Evolutionary conservation across 2,888 invertebrate species (phyloP), one percentile per base, ranked within the genome.

Genomic region (Sarcophaga caerulescens): DNA sequence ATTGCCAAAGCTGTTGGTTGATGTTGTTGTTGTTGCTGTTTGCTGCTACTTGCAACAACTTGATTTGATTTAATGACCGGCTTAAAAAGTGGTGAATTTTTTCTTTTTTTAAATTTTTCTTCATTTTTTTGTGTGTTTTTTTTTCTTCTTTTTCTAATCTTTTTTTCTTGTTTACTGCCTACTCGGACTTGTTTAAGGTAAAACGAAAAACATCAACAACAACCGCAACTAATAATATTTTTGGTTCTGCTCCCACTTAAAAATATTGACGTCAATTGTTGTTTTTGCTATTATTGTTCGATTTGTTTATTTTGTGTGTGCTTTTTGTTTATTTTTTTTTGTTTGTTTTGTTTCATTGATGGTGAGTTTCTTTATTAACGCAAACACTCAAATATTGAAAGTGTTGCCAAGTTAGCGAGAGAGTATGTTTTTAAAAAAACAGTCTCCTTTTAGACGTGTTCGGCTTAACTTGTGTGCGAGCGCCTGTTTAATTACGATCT

Each of bases 371-470:
- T 74, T 66, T 63, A 71, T 63, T n/a, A 19, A 23, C 23, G 63
- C 3, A 63, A 60, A n/a, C 17, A 11, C 35, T 63, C 62, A 62
- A 35, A 62, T 52, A 52, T 52, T 52, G 52, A 52, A 52, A 52
- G 52, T 52, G 52, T 52, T 52, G 25, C 78, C 60, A 12, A 45
- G 44, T 19, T 35, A 25, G 66, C 59, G 68, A 68, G 60, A 57
- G 68, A 59, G 23, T 14, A 59, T 2, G 35, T 35, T 35, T 35
- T 35, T 35, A 14, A 12, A 52, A 52, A 81, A 83, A 83, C 88
- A 88, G 89, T 89, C 88, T 87, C 87, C 87, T 81, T 88, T 89
- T 74, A 87, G 88, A 88, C 86, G 88, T 88, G 88, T 85, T 89
- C 87, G 88, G 82, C 84, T 84, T 87, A 84, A 84, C 88, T 87